These are phyloP conservation scores for Fissipunctia ypsillon DNA, from an alignment of 2,888 invertebrate genomes.

Conservation along the genomic window DNA sequence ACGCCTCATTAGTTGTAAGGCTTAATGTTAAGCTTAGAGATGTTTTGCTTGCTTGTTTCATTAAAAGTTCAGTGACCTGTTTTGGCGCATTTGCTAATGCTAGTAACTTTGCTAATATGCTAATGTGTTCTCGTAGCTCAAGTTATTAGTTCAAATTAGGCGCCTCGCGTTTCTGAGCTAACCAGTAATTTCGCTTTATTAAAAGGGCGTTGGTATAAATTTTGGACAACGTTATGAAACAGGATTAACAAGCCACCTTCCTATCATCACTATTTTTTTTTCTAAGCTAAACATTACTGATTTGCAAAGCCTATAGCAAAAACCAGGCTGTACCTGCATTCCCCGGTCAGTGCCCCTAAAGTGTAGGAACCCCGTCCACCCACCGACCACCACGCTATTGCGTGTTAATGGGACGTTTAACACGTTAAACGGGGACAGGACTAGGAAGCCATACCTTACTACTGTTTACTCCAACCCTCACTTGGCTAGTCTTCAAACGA, in stretches of 20 bases:
- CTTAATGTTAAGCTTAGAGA: slow-evolving; percentile 18
- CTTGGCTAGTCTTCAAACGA: slow-evolving; percentile 61
- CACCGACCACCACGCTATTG: slow-evolving; percentile 19
- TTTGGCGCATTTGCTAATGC: slow-evolving; percentile 35
- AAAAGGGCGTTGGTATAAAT: not conserved
- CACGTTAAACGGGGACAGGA: slow-evolving; percentile 29
- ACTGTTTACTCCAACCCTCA: slow-evolving; percentile 19
- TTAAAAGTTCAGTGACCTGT: slow-evolving; percentile 44
- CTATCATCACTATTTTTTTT: not conserved
- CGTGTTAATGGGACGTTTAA: slow-evolving; percentile 55
- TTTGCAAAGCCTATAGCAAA: not conserved
- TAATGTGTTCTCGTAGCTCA: slow-evolving; percentile 41
- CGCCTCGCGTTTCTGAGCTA: slow-evolving; percentile 2
- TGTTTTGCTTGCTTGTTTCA: slow-evolving; percentile 24
- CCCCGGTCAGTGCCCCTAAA: slow-evolving; percentile 35
- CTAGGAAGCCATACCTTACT: slow-evolving; percentile 30
- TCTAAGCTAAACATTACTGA: not conserved
- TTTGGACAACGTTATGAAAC: not conserved
- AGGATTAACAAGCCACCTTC: not conserved
- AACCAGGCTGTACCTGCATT: slow-evolving; percentile 9
- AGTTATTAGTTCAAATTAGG: slow-evolving; percentile 53
- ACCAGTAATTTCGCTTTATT: slow-evolving; percentile 18
- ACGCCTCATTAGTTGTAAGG: slow-evolving; percentile 40
- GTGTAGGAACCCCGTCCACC: slow-evolving; percentile 41
- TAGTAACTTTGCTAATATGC: slow-evolving; percentile 43